Conservation (phyloP, 2,888 invertebrate species). For the Harpalus rufipes region DNA sequence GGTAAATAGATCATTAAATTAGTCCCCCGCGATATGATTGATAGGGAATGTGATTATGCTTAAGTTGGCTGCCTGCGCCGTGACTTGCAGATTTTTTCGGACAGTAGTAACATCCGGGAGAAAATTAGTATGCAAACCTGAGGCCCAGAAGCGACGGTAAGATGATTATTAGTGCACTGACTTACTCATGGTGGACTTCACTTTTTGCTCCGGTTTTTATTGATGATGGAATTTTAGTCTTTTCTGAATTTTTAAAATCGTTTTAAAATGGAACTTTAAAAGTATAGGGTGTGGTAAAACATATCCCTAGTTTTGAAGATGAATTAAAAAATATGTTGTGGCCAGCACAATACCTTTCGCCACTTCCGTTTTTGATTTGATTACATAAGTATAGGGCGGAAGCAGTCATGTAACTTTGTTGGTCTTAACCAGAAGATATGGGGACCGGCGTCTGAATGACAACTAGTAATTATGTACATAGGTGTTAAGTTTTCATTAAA, state of each 20-base stretch:
- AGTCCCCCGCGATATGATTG: constrained; percentile 21
- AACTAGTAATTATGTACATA: too few relatives aligned
- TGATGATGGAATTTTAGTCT: not conserved
- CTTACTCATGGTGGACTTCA: not conserved
- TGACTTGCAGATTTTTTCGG: constrained; percentile 43
- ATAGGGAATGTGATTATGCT: constrained; percentile 41
- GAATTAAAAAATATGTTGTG: too few relatives aligned
- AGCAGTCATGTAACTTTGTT: too few relatives aligned
- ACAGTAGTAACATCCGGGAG: constrained; percentile 42
- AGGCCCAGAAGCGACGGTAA: constrained; percentile 40
- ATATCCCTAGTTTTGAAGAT: too few relatives aligned
- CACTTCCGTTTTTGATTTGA: too few relatives aligned
- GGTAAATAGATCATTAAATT: constrained; percentile 46
- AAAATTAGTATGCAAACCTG: constrained; percentile 50
- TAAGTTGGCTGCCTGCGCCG: not conserved
- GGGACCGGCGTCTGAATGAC: too few relatives aligned
- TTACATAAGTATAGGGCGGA: too few relatives aligned
- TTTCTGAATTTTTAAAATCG: not conserved
- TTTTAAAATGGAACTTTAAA: not conserved
- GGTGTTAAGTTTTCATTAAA: too few relatives aligned
- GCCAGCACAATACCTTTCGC: too few relatives aligned
- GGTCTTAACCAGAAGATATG: too few relatives aligned
- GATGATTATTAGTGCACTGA: constrained; percentile 40
- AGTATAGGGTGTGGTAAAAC: too few relatives aligned
- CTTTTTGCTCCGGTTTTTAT: constrained; percentile 4